Conservation (phyloP, 1,140 invertebrate species). For the Phortica variegata region DNA sequence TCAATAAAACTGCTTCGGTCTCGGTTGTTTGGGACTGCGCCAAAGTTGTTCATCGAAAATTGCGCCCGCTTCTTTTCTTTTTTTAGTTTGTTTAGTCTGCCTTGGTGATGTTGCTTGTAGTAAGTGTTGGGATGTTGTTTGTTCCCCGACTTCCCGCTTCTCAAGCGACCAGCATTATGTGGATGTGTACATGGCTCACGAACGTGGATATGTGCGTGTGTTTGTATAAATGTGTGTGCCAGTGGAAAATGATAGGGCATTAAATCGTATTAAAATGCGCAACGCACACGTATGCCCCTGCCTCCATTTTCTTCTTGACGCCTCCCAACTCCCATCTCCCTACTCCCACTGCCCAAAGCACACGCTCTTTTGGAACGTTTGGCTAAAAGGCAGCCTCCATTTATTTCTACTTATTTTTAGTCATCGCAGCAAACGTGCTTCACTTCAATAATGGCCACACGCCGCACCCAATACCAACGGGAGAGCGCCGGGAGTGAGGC, state of each 20-base stretch:
- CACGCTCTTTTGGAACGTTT: constrained; percentile 20
- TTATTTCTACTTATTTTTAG: constrained; percentile 38
- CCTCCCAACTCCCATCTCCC: neutral
- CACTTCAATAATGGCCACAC: constrained; percentile 1
- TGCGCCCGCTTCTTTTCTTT: constrained; percentile 16
- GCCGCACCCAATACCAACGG: neutral
- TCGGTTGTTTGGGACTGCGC: no score
- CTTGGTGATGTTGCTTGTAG: no score
- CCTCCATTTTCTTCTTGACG: constrained; percentile 1
- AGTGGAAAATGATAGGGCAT: constrained; percentile 42
- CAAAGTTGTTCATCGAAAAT: constrained; percentile 23
- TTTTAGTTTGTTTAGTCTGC: constrained; percentile 11
- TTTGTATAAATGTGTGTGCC: neutral
- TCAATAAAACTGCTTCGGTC: constrained; percentile 40
- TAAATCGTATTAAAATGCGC: constrained; percentile 54
- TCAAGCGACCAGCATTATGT: no score
- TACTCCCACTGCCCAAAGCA: constrained; percentile 7
- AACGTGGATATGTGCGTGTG: constrained; percentile 4
- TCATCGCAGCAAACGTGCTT: constrained; percentile 13
- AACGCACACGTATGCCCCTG: constrained; percentile 28
- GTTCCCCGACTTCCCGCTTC: no score
- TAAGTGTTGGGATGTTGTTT: no score
- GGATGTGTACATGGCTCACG: no score
- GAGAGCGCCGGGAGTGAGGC: neutral
- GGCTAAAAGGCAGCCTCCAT: constrained; percentile 29